Conservation (phyloP, 1,140 invertebrate genomes). For the Zaprionus camerounensis region DNA sequence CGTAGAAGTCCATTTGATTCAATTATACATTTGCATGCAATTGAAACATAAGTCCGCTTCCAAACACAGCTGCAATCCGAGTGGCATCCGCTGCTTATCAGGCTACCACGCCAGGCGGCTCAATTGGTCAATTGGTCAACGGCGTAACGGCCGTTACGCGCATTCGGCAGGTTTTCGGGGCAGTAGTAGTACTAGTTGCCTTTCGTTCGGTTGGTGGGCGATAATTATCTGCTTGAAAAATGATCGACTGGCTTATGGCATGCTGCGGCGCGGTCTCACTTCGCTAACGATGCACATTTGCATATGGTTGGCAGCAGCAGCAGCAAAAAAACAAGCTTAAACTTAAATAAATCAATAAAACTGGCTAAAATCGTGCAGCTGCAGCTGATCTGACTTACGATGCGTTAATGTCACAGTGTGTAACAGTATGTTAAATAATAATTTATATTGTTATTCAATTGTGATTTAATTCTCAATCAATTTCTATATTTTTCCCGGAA, state of each 20-base stretch:
- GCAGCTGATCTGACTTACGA: conserved; percentile 16
- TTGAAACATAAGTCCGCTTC: conserved; percentile 61
- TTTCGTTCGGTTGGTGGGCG: conserved; percentile 66
- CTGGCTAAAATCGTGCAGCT: conserved; percentile 55
- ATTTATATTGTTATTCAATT: conserved; percentile 8
- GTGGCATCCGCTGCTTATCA: conserved; percentile 52
- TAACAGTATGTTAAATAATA: neutral
- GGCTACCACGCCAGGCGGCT: conserved; percentile 30
- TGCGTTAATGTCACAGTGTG: conserved; percentile 4
- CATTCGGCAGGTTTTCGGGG: conserved; percentile 48
- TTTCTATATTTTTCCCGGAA: neutral
- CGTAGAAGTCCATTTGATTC: conserved; percentile 63
- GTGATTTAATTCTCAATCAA: neutral
- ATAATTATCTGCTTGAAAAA: conserved; percentile 78
- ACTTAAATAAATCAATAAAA: conserved; percentile 42
- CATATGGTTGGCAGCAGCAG: conserved; percentile 7
- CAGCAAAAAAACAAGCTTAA: neutral
- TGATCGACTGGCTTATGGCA: conserved; percentile 65
- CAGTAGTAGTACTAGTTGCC: conserved; percentile 33
- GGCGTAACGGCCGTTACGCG: conserved; percentile 52
- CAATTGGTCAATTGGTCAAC: conserved; percentile 66
- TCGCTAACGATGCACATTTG: conserved; percentile 73
- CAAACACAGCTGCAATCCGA: conserved; percentile 44
- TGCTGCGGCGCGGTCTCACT: conserved; percentile 45
- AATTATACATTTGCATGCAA: conserved; percentile 80